Percentiles rank a stretch among this genome's conserved stretches.
Conservation (phyloP, 2,797 vertebrate genomes). For the Gadopsis marmoratus region DNA sequence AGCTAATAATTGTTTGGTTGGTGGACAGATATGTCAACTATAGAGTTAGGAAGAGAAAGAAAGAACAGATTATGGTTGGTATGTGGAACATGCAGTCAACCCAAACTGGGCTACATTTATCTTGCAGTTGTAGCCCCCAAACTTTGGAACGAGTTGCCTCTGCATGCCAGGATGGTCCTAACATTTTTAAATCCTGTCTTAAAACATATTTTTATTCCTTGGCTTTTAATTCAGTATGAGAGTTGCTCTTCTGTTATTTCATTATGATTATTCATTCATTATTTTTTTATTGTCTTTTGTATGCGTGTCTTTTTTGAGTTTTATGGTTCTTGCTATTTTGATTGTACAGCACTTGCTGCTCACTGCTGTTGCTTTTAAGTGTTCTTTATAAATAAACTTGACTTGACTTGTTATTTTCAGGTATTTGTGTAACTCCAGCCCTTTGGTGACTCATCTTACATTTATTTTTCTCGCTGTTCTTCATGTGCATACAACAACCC, state of each 20-base stretch:
- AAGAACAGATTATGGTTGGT: conserved; percentile 12
- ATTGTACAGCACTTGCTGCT: too few species aligned
- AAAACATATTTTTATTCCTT: too few species aligned
- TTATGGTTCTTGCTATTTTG: too few species aligned
- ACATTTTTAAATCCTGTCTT: too few species aligned
- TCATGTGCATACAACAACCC: conserved; percentile 39
- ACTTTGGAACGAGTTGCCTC: too few species aligned
- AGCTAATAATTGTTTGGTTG: conserved; percentile 21
- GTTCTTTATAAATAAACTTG: too few species aligned
- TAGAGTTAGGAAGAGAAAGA: conserved; percentile 12
- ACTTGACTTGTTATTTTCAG: conserved; percentile 30
- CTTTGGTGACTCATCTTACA: conserved; percentile 51
- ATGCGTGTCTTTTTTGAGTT: too few species aligned
- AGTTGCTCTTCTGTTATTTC: too few species aligned
- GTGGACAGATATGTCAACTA: conserved; percentile 14
- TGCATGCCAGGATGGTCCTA: too few species aligned
- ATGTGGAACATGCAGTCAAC: conserved; percentile 31
- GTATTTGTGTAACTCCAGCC: conserved; percentile 40
- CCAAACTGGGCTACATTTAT: conserved; percentile 44
- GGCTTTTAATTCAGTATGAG: too few species aligned
- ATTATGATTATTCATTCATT: too few species aligned
- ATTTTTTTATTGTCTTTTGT: background rate
- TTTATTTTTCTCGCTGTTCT: conserved; percentile 45
- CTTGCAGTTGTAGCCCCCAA: background rate
- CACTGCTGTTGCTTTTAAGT: too few species aligned